A percentile compares a stretch with the other conserved stretches of the same genome.
Conservation (phyloP, 2,113 vertebrate genomes). For the Orcinus orca region DNA sequence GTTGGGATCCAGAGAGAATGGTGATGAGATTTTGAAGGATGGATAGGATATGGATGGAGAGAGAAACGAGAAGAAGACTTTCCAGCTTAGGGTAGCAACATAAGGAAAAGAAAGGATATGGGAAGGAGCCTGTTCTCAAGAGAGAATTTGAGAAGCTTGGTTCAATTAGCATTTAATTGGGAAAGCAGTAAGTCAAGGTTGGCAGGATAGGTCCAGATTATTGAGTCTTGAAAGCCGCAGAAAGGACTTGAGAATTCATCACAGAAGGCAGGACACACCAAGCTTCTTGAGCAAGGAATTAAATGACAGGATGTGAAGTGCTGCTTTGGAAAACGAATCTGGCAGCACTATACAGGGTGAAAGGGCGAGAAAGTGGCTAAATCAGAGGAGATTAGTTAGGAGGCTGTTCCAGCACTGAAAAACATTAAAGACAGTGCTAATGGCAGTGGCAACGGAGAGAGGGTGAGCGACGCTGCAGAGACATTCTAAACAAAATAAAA, state of each 20-base stretch:
- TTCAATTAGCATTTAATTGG: neutral
- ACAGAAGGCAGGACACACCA: neutral
- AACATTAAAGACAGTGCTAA: too few species aligned
- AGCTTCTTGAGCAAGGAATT: neutral
- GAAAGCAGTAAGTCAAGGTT: neutral
- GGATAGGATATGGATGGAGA: neutral
- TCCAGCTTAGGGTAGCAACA: neutral
- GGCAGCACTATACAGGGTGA: accelerated
- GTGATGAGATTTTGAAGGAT: neutral
- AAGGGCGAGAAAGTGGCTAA: too few species aligned
- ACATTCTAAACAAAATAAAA: neutral
- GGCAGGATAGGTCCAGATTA: neutral
- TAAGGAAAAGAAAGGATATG: neutral
- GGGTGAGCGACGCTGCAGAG: neutral
- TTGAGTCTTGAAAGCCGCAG: neutral
- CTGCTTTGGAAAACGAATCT: neutral
- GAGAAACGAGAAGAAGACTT: neutral
- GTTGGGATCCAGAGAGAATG: neutral
- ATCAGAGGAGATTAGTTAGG: neutral
- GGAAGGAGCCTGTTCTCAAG: neutral
- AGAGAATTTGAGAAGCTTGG: neutral
- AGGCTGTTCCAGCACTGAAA: neutral
- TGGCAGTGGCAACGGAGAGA: neutral
- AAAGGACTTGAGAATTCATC: neutral
- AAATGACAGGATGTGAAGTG: neutral